phyloP scores from a whole-genome alignment of 2,888 invertebrate species.

The Aphodius sticticus region DNA sequence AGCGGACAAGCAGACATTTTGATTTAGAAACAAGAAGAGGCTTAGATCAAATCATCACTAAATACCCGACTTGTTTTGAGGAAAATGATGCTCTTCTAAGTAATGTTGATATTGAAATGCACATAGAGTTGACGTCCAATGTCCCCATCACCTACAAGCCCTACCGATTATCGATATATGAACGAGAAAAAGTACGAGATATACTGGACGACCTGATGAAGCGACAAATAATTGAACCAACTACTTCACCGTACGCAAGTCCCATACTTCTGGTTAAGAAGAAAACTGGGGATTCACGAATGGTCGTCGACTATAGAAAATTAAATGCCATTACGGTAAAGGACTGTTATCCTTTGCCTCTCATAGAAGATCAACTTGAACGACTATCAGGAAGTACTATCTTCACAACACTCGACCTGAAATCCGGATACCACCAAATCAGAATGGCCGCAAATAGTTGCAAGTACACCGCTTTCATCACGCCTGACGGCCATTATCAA shows the following conservation, averaged over 20 bases:
- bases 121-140: no score
- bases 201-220: no score
- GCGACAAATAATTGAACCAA: no score
- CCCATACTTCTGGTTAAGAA: constrained; percentile 36
- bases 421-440: constrained; percentile 43
- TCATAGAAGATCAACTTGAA: constrained; percentile 30
- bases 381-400: constrained; percentile 39
- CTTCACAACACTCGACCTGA: constrained; percentile 44
- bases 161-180: no score
- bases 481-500: constrained; percentile 42
- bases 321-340: constrained; percentile 20
- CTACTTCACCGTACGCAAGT: no score
- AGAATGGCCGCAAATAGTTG: constrained; percentile 35
- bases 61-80: constrained; percentile 16
- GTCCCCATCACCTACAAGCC: no score
- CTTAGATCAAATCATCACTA: neutral
- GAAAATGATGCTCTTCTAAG: constrained; percentile 1
- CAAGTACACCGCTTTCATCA: constrained; percentile 43
- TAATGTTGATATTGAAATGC: no score
- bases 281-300: constrained; percentile 36
- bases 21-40: neutral
- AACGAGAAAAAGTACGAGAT: no score
- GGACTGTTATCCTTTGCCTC: constrained; percentile 14
- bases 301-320: constrained; percentile 38
- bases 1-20: no score